Conservation (phyloP, 2,797 vertebrate genomes). For the Valencia hispanica region DNA sequence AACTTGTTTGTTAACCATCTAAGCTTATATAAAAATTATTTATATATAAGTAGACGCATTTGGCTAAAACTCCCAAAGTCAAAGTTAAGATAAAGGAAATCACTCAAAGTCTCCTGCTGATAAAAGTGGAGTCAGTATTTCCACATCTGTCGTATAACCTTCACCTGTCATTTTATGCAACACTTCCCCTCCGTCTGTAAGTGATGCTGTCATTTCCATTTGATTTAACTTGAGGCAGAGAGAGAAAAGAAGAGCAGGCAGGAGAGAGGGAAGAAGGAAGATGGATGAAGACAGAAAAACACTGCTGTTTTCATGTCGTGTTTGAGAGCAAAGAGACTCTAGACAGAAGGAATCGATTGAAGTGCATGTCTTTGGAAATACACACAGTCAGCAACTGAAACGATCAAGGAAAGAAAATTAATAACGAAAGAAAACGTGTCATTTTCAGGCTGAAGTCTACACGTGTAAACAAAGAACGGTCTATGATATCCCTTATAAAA, state of each 20-base stretch:
- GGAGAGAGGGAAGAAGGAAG: background rate
- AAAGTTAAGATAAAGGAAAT: conserved; percentile 20
- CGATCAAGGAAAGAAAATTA: background rate
- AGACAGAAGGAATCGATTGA: background rate
- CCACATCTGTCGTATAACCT: conserved; percentile 48
- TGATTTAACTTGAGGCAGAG: conserved; percentile 21
- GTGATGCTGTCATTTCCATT: conserved; percentile 50
- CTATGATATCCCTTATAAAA: conserved; percentile 21
- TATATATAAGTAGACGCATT: background rate
- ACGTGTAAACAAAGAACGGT: conserved; percentile 38
- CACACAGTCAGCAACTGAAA: background rate
- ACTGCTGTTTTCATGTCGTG: conserved; percentile 11
- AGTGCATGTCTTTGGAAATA: conserved; percentile 1
- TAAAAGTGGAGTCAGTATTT: conserved; percentile 34
- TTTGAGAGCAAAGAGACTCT: background rate
- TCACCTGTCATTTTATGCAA: conserved; percentile 56
- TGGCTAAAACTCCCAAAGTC: background rate
- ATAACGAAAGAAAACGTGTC: background rate
- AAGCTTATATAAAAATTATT: background rate
- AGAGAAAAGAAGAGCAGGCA: conserved; percentile 20
- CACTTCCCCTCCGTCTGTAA: conserved; percentile 45
- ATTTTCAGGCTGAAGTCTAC: background rate
- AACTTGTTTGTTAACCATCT: conserved; percentile 6
- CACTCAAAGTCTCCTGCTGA: conserved; percentile 29
- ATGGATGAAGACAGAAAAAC: conserved; percentile 7